phyloP scores from a whole-genome alignment of 2,888 invertebrate genomes.

The Andrena bicolor region DNA sequence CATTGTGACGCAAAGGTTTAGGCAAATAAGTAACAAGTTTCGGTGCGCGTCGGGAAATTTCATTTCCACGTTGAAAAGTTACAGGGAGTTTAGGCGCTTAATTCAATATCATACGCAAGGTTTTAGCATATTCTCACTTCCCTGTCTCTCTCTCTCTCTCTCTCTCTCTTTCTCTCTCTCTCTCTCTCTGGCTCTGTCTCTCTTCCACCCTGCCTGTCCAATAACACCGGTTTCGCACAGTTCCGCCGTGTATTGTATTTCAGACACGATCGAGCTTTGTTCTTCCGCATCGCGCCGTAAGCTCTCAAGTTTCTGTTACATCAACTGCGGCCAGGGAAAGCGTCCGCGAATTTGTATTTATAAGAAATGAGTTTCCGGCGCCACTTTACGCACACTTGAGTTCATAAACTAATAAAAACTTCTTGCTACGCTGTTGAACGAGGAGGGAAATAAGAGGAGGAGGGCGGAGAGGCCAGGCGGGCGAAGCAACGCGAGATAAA shows the following conservation, averaged over 20 bases:
- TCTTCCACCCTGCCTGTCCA: background rate
- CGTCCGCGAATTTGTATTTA: constrained; percentile 41
- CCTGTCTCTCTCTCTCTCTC: background rate
- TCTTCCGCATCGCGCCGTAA: background rate
- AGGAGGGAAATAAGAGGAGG: no score
- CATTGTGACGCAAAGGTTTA: constrained; percentile 37
- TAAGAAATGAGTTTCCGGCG: constrained; percentile 21
- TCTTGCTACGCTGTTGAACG: background rate
- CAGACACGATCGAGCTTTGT: constrained; percentile 36
- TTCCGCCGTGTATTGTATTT: constrained; percentile 11
- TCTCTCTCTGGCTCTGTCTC: no score
- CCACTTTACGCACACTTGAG: constrained; percentile 28
- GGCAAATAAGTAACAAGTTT: constrained; percentile 49
- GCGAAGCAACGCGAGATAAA: constrained; percentile 18
- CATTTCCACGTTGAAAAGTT: constrained; percentile 52
- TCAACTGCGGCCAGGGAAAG: background rate
- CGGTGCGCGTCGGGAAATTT: constrained; percentile 43
- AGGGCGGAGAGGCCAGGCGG: background rate
- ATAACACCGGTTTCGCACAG: constrained; percentile 20
- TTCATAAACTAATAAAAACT: constrained; percentile 48
- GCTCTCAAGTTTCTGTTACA: constrained; percentile 1
- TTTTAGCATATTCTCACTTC: constrained; percentile 42
- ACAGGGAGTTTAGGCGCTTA: constrained; percentile 34
- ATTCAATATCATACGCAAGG: constrained; percentile 49
- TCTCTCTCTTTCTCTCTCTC: background rate